Evolutionary conservation across 2,113 vertebrate species (phyloP), one percentile per base, ranked within the genome.

Genomic region (Poeciliopsis prolifica): DNA sequence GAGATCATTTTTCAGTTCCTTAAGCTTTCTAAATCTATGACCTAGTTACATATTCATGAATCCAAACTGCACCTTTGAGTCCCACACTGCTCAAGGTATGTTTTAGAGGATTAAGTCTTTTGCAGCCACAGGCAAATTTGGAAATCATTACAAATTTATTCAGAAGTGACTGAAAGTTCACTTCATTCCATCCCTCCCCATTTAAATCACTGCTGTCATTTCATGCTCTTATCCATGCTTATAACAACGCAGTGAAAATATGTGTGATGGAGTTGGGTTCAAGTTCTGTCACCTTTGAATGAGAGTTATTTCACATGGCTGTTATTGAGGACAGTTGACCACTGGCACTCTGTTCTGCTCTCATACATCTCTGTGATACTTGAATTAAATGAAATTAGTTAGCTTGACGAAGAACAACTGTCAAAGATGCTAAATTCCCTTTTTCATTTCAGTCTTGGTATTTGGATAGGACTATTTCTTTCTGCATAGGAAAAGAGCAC

Each of bases 11-110:
- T 88, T 87, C 70, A 77, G 66, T 82, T 87, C 77, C 67, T 75
- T 72, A 85, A 86, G 74, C 75, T 87, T 77, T 72, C 72, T 30
- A 86, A 82, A 82, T 83, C 65, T 77, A 72, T 51, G 62, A 29
- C 78, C 65, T 84, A 69, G 75, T 87, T 90, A 74, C 72, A 87
- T 88, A 88, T 88, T 82, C 51, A 87, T 87, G 65, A 80, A 77
- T 61, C 65, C 68, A 86, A 82, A 79, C 75, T 75, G 44, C 74
- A 84, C 78, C 40, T 80, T 35, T 81, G 72, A 82, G 74, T 88
- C 61, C 64, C 69, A 80, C 72, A 74, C 10, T 51, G 68, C 69
- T 70, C 62, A 12, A 24, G 62, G 37, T 75, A 68, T 72, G 75
- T 75, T 79, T 80, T 63, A 62, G 60, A 87, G 64, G 78, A 88